Base-by-base conservation (phyloP, 2,113 vertebrate genomes). In the Callithrix jacchus region DNA sequence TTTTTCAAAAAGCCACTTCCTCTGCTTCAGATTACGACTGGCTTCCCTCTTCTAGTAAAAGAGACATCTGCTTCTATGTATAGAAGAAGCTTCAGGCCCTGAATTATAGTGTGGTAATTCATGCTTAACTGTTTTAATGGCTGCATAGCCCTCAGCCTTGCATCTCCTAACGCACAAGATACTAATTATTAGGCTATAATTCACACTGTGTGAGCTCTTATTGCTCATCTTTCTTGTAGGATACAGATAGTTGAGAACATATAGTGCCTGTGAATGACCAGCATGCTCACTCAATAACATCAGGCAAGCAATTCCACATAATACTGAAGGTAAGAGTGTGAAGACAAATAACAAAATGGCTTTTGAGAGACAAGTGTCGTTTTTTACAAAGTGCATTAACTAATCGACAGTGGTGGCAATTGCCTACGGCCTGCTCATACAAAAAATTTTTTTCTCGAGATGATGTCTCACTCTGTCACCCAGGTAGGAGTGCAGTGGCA, bases 101-200 rank as follows among this genome's bases (percentile, higher is more conserved):
- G 97, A 98, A 77, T 97, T 95, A 96, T 12, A 58, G 89, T 92
- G 91, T 56, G 83, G 93, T 96, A 97, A 98, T 96, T 98, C 97
- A 95, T 14, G 23, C 87, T 94, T 97, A 91, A 96, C 90, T 97
- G 74, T 96, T 94, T 88, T 93, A 94, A 93, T 91, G 90, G 87
- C 86, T 97, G 76, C 86, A 85, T 93, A 89, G 96, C 92, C 97
- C 93, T 96, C 82, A 93, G 76, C 93, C 92, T n/a, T 14, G 91
- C 0, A 0, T 89, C 58, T 96, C 97, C 93, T 4, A 23, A 94
- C 92, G 88, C 93, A 66, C 49, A 42, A 0, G 0, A 92, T 92
- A 87, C 96, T 94, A 97, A 82, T 97, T 92, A 96, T 97, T 95
- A 87, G 85, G 37, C 73, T 79, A 42, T 95, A 82, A 94, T 87